phyloP scores from a whole-genome alignment of 2,888 invertebrate species.

The Elmis aenea region DNA sequence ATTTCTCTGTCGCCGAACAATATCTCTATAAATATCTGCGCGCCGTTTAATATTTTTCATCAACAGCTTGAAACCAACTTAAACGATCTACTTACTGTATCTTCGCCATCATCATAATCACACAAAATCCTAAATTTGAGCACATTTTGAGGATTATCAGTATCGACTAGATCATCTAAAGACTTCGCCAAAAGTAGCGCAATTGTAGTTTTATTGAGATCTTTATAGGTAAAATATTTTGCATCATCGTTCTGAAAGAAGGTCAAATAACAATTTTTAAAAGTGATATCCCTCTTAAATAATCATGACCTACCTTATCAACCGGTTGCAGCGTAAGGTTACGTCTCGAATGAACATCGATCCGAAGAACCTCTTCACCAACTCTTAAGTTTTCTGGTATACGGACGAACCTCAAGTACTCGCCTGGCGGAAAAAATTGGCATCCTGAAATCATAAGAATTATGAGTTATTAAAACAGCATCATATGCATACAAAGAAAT shows the following conservation, averaged over 20 bases:
- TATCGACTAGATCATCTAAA: slow-evolving; percentile 75
- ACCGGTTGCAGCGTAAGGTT: slow-evolving; percentile 67
- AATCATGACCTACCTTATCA: slow-evolving; percentile 54
- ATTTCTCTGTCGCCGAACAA: too few species aligned
- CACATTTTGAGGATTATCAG: slow-evolving; percentile 73
- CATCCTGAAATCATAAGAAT: slow-evolving; percentile 66
- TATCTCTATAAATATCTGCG: too few species aligned
- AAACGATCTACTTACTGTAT: slow-evolving; percentile 56
- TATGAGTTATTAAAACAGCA: too few species aligned
- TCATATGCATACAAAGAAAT: too few species aligned
- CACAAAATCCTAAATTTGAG: slow-evolving; percentile 78
- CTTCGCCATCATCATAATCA: slow-evolving; percentile 62
- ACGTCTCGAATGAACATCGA: slow-evolving; percentile 80
- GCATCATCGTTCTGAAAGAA: slow-evolving; percentile 60
- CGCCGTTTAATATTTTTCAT: too few species aligned
- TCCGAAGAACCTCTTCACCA: slow-evolving; percentile 70
- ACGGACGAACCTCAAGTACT: slow-evolving; percentile 78
- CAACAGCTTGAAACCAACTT: too few species aligned
- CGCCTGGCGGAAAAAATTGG: slow-evolving; percentile 78
- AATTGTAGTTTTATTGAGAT: slow-evolving; percentile 72
- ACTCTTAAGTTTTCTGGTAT: slow-evolving; percentile 75
- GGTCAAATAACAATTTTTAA: slow-evolving; percentile 9
- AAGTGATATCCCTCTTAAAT: background rate
- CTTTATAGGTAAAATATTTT: slow-evolving; percentile 66
- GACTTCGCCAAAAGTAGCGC: slow-evolving; percentile 71